These are phyloP conservation scores for Siphamia tubifer DNA, from an alignment of 2,113 vertebrate species.

Conservation along the genomic window DNA sequence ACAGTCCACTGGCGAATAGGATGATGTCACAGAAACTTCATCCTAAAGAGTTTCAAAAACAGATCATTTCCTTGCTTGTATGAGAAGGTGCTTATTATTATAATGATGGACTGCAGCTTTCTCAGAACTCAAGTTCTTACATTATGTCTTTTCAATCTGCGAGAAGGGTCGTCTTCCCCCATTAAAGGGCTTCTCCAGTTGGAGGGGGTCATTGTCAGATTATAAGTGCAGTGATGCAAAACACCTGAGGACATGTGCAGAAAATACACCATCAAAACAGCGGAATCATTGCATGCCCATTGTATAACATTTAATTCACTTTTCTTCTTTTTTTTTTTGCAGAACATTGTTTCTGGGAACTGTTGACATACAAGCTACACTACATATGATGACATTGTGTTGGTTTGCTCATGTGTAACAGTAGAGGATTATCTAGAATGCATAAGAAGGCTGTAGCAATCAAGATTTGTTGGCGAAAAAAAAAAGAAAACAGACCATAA, in stretches of 20 bases:
- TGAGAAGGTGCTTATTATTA: neutral
- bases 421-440: too few relatives aligned
- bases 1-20: slow-evolving; percentile 57
- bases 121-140: slow-evolving; percentile 35
- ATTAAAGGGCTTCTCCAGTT: slow-evolving; percentile 31
- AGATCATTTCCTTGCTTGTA: neutral
- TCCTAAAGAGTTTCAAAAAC: slow-evolving; percentile 42
- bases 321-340: too few relatives aligned
- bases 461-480: too few relatives aligned
- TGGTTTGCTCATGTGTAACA: too few relatives aligned
- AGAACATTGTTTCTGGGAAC: too few relatives aligned
- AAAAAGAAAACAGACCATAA: too few relatives aligned
- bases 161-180: slow-evolving; percentile 56
- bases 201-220: neutral
- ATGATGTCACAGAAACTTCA: slow-evolving; percentile 13
- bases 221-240: slow-evolving; percentile 38
- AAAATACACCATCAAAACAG: too few relatives aligned
- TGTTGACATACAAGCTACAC: too few relatives aligned
- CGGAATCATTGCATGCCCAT: too few relatives aligned
- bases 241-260: slow-evolving; percentile 6
- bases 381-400: too few relatives aligned
- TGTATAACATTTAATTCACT: too few relatives aligned
- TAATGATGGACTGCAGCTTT: neutral
- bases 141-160: slow-evolving; percentile 22
- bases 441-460: too few relatives aligned